Evolutionary conservation across 2,797 vertebrate species (phyloP).

Genomic region (Menidia menidia): DNA sequence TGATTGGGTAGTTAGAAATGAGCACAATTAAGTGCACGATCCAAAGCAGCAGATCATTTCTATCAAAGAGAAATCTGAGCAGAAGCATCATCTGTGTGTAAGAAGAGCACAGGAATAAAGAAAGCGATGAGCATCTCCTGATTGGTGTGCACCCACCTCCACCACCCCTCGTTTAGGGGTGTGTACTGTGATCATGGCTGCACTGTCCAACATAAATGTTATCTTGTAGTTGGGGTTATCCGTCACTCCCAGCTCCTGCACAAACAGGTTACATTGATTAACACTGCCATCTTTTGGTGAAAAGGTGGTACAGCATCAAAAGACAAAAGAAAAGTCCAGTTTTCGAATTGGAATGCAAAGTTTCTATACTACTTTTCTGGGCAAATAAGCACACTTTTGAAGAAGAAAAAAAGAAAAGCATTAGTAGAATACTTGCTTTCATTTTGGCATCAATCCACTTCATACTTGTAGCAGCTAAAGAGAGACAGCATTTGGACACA

Average conservation of each 20-base stretch:
- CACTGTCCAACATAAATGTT: constrained; percentile 98
- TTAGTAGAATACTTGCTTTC: constrained; percentile 86
- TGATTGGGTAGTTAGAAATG: not conserved
- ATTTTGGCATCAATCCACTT: constrained; percentile 99
- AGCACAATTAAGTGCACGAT: not conserved
- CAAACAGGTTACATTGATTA: constrained; percentile 16
- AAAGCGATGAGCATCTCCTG: not conserved
- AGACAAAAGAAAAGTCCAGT: not conserved
- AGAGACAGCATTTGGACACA: constrained; percentile 28
- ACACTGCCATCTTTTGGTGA: constrained; percentile 66
- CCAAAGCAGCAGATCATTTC: not conserved
- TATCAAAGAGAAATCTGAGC: not conserved
- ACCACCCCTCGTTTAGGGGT: constrained; percentile 96
- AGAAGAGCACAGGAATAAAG: not conserved
- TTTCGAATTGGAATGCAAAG: not conserved
- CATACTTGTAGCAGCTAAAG: constrained; percentile 97
- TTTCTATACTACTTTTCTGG: too few species aligned
- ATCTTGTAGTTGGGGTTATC: constrained; percentile 99
- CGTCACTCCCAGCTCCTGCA: constrained; percentile 94
- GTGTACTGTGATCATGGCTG: constrained; percentile 99
- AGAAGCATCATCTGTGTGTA: not conserved
- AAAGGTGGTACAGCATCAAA: constrained; percentile 3
- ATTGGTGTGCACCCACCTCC: constrained; percentile 83
- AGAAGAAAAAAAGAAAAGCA: not conserved
- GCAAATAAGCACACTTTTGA: not conserved